Base-by-base conservation (phyloP, 2,888 invertebrate genomes). In the Pristionchus fissidentatus region DNA sequence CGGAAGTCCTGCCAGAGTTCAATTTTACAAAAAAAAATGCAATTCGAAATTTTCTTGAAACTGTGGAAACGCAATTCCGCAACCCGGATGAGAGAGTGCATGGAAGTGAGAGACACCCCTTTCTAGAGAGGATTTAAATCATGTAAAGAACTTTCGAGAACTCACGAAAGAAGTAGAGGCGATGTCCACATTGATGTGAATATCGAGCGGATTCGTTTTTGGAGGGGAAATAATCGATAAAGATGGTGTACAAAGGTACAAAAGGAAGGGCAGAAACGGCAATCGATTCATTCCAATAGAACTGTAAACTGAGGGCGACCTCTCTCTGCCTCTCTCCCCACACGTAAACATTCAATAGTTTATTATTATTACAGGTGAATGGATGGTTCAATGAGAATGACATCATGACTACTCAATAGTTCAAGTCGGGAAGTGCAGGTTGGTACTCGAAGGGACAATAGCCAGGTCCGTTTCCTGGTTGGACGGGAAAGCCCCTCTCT, bases 391-490 rank as follows among this genome's bases (percentile, higher is more conserved):
- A n/a, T n/a, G n/a, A n/a, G n/a, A n/a, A n/a, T n/a, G n/a, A 49
- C 10, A 49, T 49, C 13, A 49, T 19, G 8, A 29, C 8, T 29
- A 29, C 52, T 81, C 46, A 81, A 66, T 81, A 81, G 26, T 75
- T 83, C 38, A 83, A n/a, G 41, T 83, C 77, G 19, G 84, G 84
- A 8, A 84, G 57, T 2, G 62, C 49, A 5, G 84, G 84, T 55
- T 81, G 32, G 43, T 84, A 84, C 60, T 84, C 84, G 22, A n/a
- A 62, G 3, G 78, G 66, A 52, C 84, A 84, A 29, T n/a, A 84
- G 26, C 84, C 84, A 3, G 84, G 84, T 43, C 84, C 84, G 46
- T 81, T 60, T 19, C 84, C 84, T 1, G 84, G 84, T 29, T 84
- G 84, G 38, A 66, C 73, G n/a, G 84, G 84, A 75, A 60, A 84